These are phyloP conservation scores for Lepidurus arcticus DNA, from an alignment of 1,140 invertebrate genomes.

Conservation along the genomic window DNA sequence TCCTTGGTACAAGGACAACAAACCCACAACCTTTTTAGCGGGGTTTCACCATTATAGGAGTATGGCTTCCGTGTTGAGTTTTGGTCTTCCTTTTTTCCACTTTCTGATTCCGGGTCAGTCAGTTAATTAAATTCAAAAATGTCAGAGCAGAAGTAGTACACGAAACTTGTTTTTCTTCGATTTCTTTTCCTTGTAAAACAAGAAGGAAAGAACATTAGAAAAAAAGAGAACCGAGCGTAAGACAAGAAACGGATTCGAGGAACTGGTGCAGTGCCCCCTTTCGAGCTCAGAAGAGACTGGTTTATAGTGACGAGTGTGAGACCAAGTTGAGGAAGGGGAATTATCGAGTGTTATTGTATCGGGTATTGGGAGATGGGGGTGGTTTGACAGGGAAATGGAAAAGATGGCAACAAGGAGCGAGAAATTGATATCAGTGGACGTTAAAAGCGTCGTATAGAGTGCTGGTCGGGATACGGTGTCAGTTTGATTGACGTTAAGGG, in stretches of 20 bases:
- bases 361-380: background rate
- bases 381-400: background rate
- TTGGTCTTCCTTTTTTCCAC: background rate
- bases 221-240: too few species aligned
- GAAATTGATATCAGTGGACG: constrained; percentile 15
- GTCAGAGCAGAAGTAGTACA: background rate
- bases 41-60: background rate
- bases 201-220: too few species aligned
- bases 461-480: background rate
- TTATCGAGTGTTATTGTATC: background rate
- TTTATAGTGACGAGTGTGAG: too few species aligned
- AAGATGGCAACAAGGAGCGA: background rate
- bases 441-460: background rate
- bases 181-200: background rate
- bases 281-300: too few species aligned
- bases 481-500: background rate
- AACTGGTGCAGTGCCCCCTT: too few species aligned
- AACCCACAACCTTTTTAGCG: background rate
- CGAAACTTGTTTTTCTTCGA: background rate
- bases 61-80: background rate
- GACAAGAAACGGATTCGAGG: too few species aligned
- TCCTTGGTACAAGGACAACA: too few species aligned
- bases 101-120: background rate
- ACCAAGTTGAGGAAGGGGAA: too few species aligned
- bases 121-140: background rate